Evolutionary conservation across 92 coral and sea anemone species (phyloP), one percentile per base, ranked within the genome.

Genomic region (Siderastrea radians): DNA sequence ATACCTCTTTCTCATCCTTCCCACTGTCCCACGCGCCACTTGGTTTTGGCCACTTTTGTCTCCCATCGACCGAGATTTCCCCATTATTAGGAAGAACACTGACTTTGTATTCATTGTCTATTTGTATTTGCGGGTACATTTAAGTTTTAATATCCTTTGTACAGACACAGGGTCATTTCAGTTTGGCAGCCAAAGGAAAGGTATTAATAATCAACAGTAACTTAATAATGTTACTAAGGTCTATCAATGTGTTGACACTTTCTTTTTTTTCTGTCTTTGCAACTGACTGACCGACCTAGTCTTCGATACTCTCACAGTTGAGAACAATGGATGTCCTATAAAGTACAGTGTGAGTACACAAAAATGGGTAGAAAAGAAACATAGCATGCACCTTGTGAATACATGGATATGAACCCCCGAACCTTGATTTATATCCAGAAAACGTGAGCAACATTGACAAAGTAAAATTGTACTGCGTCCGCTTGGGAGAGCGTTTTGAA

Each of bases 261-360:
- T 26, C 38, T 26, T 26, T 26, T 68, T 68, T 49, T 68, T 68
- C 72, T 49, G 49, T 68, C 72, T 68, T 68, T 68, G 72, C 72
- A 68, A 68, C 48, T 68, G 73, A 68, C 73, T 68, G 52, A 68
- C 73, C 50, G 44, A 68, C 73, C 73, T 68, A 68, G 16, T 43
- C 73, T 68, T 68, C 50, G 73, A 68, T 68, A 68, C 73, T 68
- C 73, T 68, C 44, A 38, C 49, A 50, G 73, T 68, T 68, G 14
- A 68, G 52, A 68, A 50, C 73, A 68, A 68, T 68, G 73, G 73
- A 68, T 68, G 73, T 43, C 17, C 73, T 68, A 68, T 68, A 68
- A 68, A 68, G 44, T 68, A 68, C 73, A 68, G 49, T 43, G 50
- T 14, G 73, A 68, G 73, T 9, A 51, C 73, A 68, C 73, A 68